These are phyloP conservation scores for Coracopsis vasa DNA, from an alignment of 2,113 vertebrate species.

Conservation along the genomic window DNA sequence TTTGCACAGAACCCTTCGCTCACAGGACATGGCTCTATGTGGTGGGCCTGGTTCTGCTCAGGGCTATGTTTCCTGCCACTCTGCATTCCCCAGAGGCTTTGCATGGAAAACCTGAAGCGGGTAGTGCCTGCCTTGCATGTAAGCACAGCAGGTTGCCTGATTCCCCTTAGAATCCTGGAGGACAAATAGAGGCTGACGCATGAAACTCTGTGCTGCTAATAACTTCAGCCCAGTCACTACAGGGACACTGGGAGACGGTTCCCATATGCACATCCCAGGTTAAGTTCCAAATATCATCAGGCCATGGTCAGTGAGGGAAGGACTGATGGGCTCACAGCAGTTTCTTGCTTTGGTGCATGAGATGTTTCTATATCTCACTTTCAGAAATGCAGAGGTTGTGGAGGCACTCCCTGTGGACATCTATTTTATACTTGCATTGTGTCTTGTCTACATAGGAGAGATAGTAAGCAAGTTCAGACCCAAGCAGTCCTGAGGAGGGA, in stretches of 20 bases:
- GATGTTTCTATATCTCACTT: not conserved
- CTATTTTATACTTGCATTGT: not conserved
- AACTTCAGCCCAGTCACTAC: fast-evolving
- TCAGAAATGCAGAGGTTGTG: not conserved
- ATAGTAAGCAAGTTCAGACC: not conserved
- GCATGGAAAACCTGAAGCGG: not conserved
- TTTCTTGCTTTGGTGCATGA: not conserved
- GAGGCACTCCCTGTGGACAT: fast-evolving
- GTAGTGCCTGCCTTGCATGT: not conserved
- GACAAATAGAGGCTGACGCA: not conserved
- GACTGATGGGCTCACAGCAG: fast-evolving
- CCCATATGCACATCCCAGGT: not conserved
- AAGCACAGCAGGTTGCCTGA: not conserved
- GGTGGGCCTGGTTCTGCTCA: not conserved
- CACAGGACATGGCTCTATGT: not conserved
- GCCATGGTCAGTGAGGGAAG: fast-evolving
- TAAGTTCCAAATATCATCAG: not conserved
- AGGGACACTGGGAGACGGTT: not conserved
- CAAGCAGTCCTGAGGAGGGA: not conserved
- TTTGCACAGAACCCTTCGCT: not conserved
- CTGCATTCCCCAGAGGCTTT: not conserved
- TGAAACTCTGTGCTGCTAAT: not conserved
- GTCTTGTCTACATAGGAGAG: not conserved
- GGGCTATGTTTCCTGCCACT: not conserved
- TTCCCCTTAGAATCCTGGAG: not conserved